Evolutionary conservation across 2,113 vertebrate species (phyloP).

Genomic region (Egretta garzetta): DNA sequence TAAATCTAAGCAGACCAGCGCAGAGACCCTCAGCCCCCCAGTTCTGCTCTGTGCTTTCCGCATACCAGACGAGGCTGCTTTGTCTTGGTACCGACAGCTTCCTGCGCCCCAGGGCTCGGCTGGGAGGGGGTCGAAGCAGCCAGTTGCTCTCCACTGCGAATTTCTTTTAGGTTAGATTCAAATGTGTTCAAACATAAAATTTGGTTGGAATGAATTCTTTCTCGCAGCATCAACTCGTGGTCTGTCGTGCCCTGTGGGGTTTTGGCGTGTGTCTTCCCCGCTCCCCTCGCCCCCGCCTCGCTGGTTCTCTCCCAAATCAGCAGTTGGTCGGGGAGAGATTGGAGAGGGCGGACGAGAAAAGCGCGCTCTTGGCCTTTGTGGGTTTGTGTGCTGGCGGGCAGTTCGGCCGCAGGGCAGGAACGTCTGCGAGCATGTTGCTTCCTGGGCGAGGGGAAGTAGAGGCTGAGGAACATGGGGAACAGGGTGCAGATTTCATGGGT

Average conservation of each 20-base stretch:
- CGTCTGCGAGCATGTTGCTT: accelerated
- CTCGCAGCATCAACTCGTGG: neutral
- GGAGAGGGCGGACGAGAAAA: neutral
- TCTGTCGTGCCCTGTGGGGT: neutral
- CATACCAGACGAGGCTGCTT: neutral
- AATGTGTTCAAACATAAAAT: neutral
- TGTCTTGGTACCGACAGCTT: neutral
- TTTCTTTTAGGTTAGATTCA: neutral
- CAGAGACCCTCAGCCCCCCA: neutral
- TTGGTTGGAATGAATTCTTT: neutral
- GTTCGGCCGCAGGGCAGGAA: accelerated
- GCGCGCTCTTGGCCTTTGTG: accelerated
- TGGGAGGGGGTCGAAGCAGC: neutral
- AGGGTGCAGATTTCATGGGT: accelerated
- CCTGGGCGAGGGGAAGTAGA: neutral
- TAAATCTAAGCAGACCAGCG: neutral
- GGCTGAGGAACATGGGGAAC: neutral
- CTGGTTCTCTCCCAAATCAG: neutral
- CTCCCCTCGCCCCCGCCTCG: accelerated
- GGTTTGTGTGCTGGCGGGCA: neutral
- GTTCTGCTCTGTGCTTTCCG: neutral
- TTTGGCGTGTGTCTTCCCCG: neutral
- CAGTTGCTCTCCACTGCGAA: neutral
- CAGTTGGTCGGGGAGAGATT: neutral
- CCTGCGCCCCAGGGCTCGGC: neutral